Percentiles rank a stretch among this genome's conserved stretches.
Evolutionary conservation across 2,797 vertebrate genomes (phyloP).

Genomic region (Sebastes taczanowskii): DNA sequence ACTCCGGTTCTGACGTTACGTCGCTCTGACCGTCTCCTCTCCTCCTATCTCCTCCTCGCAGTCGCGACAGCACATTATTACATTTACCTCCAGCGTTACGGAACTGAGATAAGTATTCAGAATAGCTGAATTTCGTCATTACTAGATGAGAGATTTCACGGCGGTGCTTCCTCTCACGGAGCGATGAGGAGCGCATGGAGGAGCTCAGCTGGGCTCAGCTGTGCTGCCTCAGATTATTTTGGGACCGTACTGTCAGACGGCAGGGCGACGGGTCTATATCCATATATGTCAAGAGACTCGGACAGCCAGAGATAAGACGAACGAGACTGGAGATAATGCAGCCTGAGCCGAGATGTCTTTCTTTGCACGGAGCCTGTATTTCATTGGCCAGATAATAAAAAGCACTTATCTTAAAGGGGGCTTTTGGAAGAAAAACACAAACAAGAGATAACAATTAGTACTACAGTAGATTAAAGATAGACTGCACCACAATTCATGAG

Average conservation of each 20-base stretch:
- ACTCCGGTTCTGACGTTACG: slow-evolving; percentile 73
- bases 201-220: slow-evolving; percentile 83
- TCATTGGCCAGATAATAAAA: not conserved
- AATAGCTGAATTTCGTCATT: slow-evolving; percentile 94
- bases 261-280: slow-evolving; percentile 72
- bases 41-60: slow-evolving; percentile 44
- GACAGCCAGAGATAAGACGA: slow-evolving; percentile 64
- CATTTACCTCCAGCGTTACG: slow-evolving; percentile 79
- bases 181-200: too few relatives aligned
- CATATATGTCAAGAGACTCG: slow-evolving; percentile 90
- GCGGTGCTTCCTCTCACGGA: not conserved
- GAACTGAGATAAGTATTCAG: slow-evolving; percentile 93
- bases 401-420: not conserved
- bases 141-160: slow-evolving; percentile 11
- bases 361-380: not conserved
- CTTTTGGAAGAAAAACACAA: not conserved
- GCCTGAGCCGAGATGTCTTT: not conserved
- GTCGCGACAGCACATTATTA: slow-evolving; percentile 32
- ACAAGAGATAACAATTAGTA: not conserved
- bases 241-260: slow-evolving; percentile 88
- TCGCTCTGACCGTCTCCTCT: slow-evolving; percentile 71
- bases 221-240: slow-evolving; percentile 92
- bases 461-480: not conserved
- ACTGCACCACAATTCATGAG: not conserved
- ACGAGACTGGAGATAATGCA: slow-evolving; percentile 37